These are phyloP conservation scores for Phycodurus eques DNA, from an alignment of 2,113 vertebrate species.

Conservation along the genomic window DNA sequence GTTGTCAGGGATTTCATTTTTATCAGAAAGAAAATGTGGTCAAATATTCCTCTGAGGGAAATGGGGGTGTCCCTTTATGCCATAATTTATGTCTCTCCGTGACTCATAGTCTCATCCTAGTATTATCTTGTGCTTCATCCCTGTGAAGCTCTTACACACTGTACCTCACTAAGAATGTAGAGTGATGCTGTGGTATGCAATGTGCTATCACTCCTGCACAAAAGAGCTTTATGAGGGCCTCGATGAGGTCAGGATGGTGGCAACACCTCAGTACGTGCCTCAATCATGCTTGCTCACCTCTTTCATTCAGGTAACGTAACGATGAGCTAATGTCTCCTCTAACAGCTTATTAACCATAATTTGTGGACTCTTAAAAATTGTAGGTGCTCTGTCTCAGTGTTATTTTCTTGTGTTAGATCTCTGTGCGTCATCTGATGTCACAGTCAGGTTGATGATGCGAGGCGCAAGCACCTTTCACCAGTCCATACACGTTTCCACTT, in stretches of 20 bases:
- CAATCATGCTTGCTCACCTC: conserved; percentile 5
- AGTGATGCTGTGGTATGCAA: conserved; percentile 47
- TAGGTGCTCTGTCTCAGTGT: conserved; percentile 5
- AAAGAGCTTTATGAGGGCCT: conserved; percentile 37
- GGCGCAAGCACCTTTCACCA: conserved; percentile 37
- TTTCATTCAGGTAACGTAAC: not conserved
- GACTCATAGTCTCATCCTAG: conserved; percentile 34
- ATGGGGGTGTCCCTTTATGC: conserved; percentile 10
- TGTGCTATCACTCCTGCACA: conserved; percentile 24
- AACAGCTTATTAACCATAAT: not conserved
- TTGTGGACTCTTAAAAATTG: not conserved
- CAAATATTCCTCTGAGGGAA: conserved; percentile 24
- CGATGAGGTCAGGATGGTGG: conserved; percentile 10
- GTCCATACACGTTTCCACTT: conserved; percentile 43
- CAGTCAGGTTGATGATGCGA: conserved; percentile 17
- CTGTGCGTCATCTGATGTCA: conserved; percentile 19
- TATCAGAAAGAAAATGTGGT: conserved; percentile 50
- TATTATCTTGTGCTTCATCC: not conserved
- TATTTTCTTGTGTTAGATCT: conserved; percentile 24
- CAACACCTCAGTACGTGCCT: conserved; percentile 4
- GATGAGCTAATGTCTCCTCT: not conserved
- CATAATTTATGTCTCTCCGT: conserved; percentile 11
- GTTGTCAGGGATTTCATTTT: conserved; percentile 51
- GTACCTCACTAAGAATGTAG: conserved; percentile 35
- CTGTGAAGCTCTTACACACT: conserved; percentile 3